Base-by-base conservation (phyloP, 2,888 invertebrate species). In the Zeuzera pyrina region DNA sequence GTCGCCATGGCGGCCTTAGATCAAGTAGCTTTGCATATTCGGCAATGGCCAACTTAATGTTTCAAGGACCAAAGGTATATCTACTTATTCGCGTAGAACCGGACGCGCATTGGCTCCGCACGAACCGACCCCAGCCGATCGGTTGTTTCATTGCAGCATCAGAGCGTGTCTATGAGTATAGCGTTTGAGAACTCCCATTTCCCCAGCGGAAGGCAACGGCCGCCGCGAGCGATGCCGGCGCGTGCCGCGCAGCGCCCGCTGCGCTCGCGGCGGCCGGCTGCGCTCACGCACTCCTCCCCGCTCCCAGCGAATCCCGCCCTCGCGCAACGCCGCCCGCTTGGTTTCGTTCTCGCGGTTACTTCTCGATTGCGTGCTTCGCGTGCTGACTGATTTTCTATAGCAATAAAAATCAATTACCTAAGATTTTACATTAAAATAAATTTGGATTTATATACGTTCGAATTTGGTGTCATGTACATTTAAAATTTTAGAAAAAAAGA, bases 321-420 rank as follows among this genome's bases (percentile, higher is more conserved):
- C 59, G 46, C 46, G 65, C 67, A 65, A 66, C 68, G 69, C 74
- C 73, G 71, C 79, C 76, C 78, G 81, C 79, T 81, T 81, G 72
- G 66, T 81, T 81, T 76, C 68, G 68, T 79, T 81, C 79, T 76
- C 76, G 81, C 81, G 79, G 81, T 79, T 84, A 83, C 81, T 84
- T 84, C 84, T 84, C 81, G 79, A 84, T 84, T 84, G 83, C 84
- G 84, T 84, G 84, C 84, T 84, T 84, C 79, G 84, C 84, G 84
- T 84, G 84, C 84, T 84, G 84, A 84, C 84, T 85, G 84, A 85
- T 85, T 85, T 85, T 85, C 84, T 84, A 85, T 84, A 85, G 84
- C 84, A 85, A 85, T 85, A 84, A 84, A 81, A 84, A 79, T 84
- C 83, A 85, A 84, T 84, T 85, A 85, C 83, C 83, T 84, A 84